Conservation (phyloP, 2,113 vertebrate species). For the Piaya cayana region DNA sequence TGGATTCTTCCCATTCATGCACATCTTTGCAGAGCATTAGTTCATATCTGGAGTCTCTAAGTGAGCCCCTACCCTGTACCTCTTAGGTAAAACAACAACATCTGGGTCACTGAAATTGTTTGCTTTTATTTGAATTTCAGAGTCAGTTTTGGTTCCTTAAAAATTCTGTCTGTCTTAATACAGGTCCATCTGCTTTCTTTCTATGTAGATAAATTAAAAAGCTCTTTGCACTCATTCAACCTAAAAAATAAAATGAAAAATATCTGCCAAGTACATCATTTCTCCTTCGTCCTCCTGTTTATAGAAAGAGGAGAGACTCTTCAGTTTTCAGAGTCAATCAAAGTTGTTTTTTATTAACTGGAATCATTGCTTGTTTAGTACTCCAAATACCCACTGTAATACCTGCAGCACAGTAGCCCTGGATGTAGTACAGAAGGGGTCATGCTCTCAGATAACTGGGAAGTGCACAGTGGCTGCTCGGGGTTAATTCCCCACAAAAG, state of each 20-base stretch:
- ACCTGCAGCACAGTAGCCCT: background rate
- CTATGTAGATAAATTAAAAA: background rate
- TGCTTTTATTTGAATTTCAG: background rate
- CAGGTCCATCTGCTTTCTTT: background rate
- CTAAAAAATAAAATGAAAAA: background rate
- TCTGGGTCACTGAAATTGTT: background rate
- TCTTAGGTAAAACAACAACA: background rate
- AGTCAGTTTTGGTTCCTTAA: background rate
- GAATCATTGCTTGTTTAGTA: background rate
- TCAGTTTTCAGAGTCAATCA: background rate
- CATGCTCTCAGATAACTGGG: background rate
- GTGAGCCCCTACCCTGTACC: background rate
- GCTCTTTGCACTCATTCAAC: background rate
- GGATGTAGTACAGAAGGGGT: background rate
- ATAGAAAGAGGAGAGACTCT: background rate
- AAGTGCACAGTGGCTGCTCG: background rate
- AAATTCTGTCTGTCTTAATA: background rate
- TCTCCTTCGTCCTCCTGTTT: background rate
- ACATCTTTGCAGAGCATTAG: background rate
- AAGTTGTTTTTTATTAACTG: background rate
- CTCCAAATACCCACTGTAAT: fast-evolving
- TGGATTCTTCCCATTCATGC: background rate
- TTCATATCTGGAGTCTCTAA: background rate
- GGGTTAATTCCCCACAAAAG: background rate
- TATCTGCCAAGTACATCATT: background rate